Evolutionary conservation across 2,113 vertebrate species (phyloP), one percentile per base, ranked within the genome.

Genomic region (Glaucomys volans): DNA sequence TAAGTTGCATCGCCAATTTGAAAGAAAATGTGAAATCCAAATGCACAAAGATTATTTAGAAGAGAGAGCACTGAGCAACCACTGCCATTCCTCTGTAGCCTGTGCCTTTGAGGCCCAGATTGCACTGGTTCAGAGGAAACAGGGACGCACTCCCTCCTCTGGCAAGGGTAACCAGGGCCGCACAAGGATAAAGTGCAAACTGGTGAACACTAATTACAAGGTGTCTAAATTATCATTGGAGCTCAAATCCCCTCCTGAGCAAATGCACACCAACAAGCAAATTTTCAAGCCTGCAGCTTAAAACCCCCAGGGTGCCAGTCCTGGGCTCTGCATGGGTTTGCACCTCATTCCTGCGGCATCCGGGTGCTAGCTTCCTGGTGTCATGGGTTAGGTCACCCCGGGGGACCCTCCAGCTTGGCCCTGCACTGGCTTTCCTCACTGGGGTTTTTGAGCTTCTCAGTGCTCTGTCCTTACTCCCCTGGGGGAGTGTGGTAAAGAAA

Each of bases 1-100:
- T 80, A 98, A 97, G 92, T 98, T 96, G 82, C 94, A 92, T 95
- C 96, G 97, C 71, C 85, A 91, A 91, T 98, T 98, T 98, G 98
- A 98, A 98, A 98, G 94, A 93, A 97, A 98, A 98, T 94, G 97
- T 89, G 93, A 95, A 96, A 98, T 97, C 88, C 83, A 96, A 95
- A 96, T 47, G 95, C 97, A 96, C 86, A 90, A 95, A 98, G 95
- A 98, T 98, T 97, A 96, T 96, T 94, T 95, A 96, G 98, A 98
- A 97, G 97, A 96, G 97, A 95, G 97, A 97, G 95, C 54, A 57
- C 94, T 82, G 94, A 98, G 94, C 90, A 97, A 91, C 97, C 90
- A 98, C 96, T 98, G 91, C 44, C 87, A 96, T 98, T 97, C 97
- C 88, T 93, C 57, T 64, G 40, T 2, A 0, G 93, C 77, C 82